phyloP scores from a whole-genome alignment of 1,140 invertebrate species.

The Platorchestia sp. region DNA sequence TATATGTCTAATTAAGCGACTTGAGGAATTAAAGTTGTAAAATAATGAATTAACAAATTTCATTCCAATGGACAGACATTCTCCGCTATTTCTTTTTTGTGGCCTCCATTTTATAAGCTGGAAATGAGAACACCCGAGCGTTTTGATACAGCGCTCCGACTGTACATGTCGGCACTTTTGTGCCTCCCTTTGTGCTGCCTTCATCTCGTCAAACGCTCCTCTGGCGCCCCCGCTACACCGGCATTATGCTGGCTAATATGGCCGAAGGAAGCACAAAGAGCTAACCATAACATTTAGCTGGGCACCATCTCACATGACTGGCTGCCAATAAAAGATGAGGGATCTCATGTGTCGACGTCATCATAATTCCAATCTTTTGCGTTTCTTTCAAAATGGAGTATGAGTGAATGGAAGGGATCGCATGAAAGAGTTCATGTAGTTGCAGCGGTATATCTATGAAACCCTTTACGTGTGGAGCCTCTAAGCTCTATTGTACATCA shows the following conservation, averaged over 20 bases:
- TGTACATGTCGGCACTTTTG: not conserved
- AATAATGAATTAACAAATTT: not conserved
- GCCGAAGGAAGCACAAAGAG: not conserved
- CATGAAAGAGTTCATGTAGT: not conserved
- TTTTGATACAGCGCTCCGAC: not conserved
- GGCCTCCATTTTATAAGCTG: not conserved
- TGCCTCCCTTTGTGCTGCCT: not conserved
- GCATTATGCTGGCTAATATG: slow-evolving; percentile 33
- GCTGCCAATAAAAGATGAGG: not conserved
- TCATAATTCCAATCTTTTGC: not conserved
- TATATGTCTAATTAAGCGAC: not conserved
- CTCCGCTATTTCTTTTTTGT: not conserved
- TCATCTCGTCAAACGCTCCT: not conserved
- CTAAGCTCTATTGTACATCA: not conserved
- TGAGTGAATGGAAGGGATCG: not conserved
- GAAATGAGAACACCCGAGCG: not conserved
- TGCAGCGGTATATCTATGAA: not conserved
- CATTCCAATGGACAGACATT: not conserved
- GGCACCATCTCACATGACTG: not conserved
- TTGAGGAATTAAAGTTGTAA: not conserved
- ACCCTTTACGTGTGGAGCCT: not conserved
- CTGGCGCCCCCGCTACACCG: not conserved
- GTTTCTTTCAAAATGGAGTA: slow-evolving; percentile 25
- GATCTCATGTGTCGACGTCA: not conserved
- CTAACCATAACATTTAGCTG: slow-evolving; percentile 40